Percentiles rank a stretch among this genome's conserved stretches.
These are phyloP conservation scores for Agonopterix heracliana DNA, from an alignment of 2,888 invertebrate species.

Conservation along the genomic window DNA sequence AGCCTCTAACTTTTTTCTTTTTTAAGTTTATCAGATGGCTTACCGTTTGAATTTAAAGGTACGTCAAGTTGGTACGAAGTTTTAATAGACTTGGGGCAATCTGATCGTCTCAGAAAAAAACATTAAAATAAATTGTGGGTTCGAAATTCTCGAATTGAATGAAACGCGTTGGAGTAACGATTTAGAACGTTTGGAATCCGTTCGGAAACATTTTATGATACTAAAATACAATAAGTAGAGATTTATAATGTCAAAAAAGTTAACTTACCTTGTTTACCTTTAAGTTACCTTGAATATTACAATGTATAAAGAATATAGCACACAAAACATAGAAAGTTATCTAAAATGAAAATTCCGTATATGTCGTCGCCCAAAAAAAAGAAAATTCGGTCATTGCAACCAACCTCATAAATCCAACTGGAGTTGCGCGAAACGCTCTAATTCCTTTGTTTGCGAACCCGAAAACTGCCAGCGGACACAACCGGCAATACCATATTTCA, in stretches of 20 bases:
- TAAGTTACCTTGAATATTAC: too few relatives aligned
- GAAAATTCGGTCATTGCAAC: slow-evolving; percentile 57
- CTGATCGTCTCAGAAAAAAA: slow-evolving; percentile 56
- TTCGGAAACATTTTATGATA: too few relatives aligned
- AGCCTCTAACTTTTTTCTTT: slow-evolving; percentile 38
- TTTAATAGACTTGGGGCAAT: slow-evolving; percentile 69
- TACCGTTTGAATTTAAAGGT: slow-evolving; percentile 72
- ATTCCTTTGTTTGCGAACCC: slow-evolving; percentile 71
- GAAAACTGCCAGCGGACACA: slow-evolving; percentile 57
- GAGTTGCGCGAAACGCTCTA: slow-evolving; percentile 56
- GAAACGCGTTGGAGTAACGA: neutral
- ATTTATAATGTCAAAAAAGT: too few relatives aligned
- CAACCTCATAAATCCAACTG: slow-evolving; percentile 56
- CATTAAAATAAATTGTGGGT: slow-evolving; percentile 47
- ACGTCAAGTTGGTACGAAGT: slow-evolving; percentile 62
- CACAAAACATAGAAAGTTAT: neutral
- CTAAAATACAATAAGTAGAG: too few relatives aligned
- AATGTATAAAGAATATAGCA: neutral
- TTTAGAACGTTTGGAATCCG: neutral
- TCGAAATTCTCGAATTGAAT: slow-evolving; percentile 1
- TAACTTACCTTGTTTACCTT: too few relatives aligned
- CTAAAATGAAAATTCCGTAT: neutral
- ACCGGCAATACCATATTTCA: slow-evolving; percentile 56
- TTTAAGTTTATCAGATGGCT: slow-evolving; percentile 69
- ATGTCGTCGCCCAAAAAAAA: slow-evolving; percentile 30